Base-by-base conservation (phyloP, 2,888 invertebrate species). In the Rhingia campestris region DNA sequence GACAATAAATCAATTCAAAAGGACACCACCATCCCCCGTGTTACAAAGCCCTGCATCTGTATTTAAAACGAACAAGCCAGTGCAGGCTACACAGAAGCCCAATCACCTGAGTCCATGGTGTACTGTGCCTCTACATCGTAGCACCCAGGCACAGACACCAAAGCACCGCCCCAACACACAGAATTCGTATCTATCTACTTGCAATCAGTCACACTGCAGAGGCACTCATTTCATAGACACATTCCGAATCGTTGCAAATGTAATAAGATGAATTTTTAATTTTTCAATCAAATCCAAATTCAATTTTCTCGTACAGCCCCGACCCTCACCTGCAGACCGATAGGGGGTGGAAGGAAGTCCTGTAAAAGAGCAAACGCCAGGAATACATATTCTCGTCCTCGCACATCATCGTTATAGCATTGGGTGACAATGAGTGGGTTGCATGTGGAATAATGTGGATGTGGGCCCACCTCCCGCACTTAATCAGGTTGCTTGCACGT, bases 211-310 rank as follows among this genome's bases (percentile, higher is more conserved):
- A 81, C 70, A 58, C 75, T 64, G 70, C 39, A 64, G 63, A 76
- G 70, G 43, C 66, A 70, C 84, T 80, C 84, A 80, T 84, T 84
- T 84, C 84, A 84, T 80, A 84, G 84, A 84, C 80, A 85, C 85
- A 85, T 85, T 81, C 81, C 63, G 80, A 85, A 85, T 85, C 85
- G 81, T 75, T 85, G 81, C 85, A 85, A 85, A 85, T 85, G 85
- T 85, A 85, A 85, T 85, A 85, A 85, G 85, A 85, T 85, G 81
- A 85, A 85, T 85, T 85, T 85, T 85, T 85, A 85, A 85, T 85
- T 85, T 85, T 85, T 85, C 85, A 85, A 85, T 85, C 85, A 85
- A 85, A 85, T 81, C 85, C 85, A 85, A 85, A 85, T 85, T 84
- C 81, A 81, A 85, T 81, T 85, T 85, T 72, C 70, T 80, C 84